A percentile compares a stretch with the other conserved stretches of the same genome.
phyloP scores from a whole-genome alignment of 2,888 invertebrate species.

The Noctua pronuba region DNA sequence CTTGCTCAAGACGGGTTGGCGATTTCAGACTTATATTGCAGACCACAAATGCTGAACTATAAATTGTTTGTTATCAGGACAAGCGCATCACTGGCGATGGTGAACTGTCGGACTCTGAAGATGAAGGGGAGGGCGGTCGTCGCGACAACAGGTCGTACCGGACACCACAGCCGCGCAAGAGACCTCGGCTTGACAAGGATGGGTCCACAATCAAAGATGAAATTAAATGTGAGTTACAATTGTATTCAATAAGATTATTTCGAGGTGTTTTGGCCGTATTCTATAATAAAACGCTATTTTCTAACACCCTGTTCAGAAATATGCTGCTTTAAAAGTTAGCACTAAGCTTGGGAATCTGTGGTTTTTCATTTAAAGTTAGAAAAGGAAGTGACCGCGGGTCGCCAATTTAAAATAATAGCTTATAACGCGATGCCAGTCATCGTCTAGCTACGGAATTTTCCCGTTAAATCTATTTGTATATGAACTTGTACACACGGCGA shows the following conservation, averaged over 20 bases:
- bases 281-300: background rate
- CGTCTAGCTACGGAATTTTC: background rate
- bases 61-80: conserved; percentile 88
- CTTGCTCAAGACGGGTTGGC: too few relatives aligned
- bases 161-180: conserved; percentile 91
- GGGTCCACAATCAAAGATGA: conserved; percentile 91
- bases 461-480: background rate
- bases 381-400: background rate
- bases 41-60: background rate
- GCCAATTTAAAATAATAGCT: conserved; percentile 9
- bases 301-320: background rate
- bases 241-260: background rate
- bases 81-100: conserved; percentile 98
- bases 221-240: conserved; percentile 88
- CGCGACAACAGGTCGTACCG: conserved; percentile 92
- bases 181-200: conserved; percentile 94
- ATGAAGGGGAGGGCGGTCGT: conserved; percentile 94
- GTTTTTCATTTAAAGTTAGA: background rate
- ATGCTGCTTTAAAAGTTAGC: background rate
- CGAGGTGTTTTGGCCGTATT: background rate
- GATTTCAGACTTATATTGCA: too few relatives aligned
- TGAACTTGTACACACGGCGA: background rate
- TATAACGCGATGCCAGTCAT: background rate
- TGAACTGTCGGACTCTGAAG: conserved; percentile 98
- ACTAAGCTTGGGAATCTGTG: too few relatives aligned